phyloP scores from a whole-genome alignment of 2,797 vertebrate species.

The Babyrousa celebensis region DNA sequence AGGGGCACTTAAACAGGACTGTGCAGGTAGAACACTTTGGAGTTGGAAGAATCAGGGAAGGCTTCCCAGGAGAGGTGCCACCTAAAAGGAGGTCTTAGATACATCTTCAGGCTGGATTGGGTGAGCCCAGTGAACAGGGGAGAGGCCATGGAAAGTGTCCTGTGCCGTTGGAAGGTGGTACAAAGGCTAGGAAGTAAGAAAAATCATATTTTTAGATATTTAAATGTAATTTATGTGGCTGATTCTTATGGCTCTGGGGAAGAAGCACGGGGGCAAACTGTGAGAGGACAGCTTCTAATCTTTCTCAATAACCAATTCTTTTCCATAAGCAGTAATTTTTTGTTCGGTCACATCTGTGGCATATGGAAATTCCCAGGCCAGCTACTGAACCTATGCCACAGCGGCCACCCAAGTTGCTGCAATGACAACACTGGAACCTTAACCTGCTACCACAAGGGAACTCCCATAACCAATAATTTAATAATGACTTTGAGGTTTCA shows the following conservation, averaged over 20 bases:
- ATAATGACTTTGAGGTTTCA: neutral
- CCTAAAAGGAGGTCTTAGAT: no score
- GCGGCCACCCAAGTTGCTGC: no score
- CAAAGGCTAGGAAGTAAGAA: neutral
- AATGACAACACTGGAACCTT: no score
- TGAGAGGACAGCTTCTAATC: neutral
- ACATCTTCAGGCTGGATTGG: neutral
- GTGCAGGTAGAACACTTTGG: no score
- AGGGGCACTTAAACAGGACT: neutral
- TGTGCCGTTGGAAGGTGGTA: neutral
- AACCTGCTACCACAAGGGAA: no score
- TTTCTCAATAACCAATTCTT: neutral
- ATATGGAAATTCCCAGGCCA: no score
- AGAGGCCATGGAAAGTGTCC: neutral
- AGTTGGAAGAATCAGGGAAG: neutral
- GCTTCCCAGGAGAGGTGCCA: neutral
- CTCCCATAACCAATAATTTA: neutral
- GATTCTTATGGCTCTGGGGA: neutral
- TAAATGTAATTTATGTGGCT: neutral
- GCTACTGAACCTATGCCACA: no score
- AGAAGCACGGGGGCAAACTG: accelerated
- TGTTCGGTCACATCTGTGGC: no score
- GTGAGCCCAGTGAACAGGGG: neutral
- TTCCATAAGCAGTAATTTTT: neutral
- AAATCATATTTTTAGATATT: neutral